Percentiles rank a stretch among this genome's conserved stretches.
phyloP scores from a whole-genome alignment of 2,113 vertebrate species.

The Phalacrocorax pelagicus region DNA sequence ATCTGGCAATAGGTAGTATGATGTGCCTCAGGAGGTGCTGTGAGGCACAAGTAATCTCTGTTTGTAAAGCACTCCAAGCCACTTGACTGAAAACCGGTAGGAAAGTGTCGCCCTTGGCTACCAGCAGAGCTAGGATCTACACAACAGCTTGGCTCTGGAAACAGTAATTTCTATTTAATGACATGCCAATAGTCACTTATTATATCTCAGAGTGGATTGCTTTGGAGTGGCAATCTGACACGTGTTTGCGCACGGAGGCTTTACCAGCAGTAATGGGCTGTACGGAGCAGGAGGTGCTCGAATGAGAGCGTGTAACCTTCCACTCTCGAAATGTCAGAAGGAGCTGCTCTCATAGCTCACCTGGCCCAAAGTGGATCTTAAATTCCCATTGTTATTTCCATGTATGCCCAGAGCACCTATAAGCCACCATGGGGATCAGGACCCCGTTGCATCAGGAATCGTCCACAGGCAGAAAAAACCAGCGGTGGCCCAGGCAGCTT shows the following conservation, averaged over 20 bases:
- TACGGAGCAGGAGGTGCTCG: neutral
- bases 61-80: constrained; percentile 29
- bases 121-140: neutral
- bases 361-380: neutral
- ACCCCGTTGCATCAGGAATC: neutral
- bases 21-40: neutral
- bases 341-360: neutral
- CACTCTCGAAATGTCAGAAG: neutral
- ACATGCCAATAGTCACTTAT: neutral
- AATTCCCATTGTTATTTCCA: neutral
- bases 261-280: neutral
- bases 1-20: neutral
- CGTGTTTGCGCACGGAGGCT: accelerated
- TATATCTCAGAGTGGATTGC: neutral
- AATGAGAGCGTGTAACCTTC: neutral
- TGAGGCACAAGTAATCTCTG: neutral
- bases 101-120: neutral
- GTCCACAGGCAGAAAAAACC: neutral
- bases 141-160: neutral
- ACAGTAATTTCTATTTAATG: neutral
- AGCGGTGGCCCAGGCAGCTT: neutral
- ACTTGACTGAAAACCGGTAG: neutral
- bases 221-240: neutral
- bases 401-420: neutral
- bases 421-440: neutral